A percentile compares a stretch with the other conserved stretches of the same genome.
Evolutionary conservation across 64 coral and sea anemone species (phyloP).

Genomic region (Porites australiensis): DNA sequence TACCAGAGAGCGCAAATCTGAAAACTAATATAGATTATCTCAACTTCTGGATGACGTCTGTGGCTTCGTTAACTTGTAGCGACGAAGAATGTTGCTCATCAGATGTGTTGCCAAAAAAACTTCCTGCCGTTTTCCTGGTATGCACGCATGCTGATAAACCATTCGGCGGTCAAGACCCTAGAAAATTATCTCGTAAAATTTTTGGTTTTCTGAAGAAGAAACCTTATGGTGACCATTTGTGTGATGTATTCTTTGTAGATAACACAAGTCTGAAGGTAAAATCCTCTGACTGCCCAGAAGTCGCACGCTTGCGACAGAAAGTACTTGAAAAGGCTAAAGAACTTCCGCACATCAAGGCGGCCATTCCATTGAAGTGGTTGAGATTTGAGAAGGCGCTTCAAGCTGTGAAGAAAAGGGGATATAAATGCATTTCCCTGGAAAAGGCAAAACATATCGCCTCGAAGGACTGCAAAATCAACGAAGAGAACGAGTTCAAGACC

Average conservation of each 20-base stretch:
- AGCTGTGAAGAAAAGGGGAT: neutral
- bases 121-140: slow-evolving; percentile 18
- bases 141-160: slow-evolving; percentile 30
- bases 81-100: neutral
- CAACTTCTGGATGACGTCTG: slow-evolving; percentile 32
- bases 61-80: neutral
- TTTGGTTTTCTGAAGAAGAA: neutral
- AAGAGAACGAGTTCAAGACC: neutral
- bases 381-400: slow-evolving; percentile 21
- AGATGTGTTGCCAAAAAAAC: too few species aligned
- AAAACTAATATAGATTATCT: slow-evolving; percentile 6
- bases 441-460: neutral
- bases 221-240: neutral
- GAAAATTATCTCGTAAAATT: neutral
- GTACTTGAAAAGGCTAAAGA: neutral
- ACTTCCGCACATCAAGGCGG: slow-evolving; percentile 15
- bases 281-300: neutral
- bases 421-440: neutral
- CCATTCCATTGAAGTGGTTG: slow-evolving; percentile 18
- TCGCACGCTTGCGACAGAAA: neutral
- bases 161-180: neutral
- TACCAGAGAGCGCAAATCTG: neutral
- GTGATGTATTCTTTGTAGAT: slow-evolving; percentile 2
- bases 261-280: slow-evolving; percentile 4
- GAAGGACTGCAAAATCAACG: neutral